A percentile compares a stretch with the other conserved stretches of the same genome.
Conservation (phyloP, 2,797 vertebrate genomes). For the Streptopelia turtur region DNA sequence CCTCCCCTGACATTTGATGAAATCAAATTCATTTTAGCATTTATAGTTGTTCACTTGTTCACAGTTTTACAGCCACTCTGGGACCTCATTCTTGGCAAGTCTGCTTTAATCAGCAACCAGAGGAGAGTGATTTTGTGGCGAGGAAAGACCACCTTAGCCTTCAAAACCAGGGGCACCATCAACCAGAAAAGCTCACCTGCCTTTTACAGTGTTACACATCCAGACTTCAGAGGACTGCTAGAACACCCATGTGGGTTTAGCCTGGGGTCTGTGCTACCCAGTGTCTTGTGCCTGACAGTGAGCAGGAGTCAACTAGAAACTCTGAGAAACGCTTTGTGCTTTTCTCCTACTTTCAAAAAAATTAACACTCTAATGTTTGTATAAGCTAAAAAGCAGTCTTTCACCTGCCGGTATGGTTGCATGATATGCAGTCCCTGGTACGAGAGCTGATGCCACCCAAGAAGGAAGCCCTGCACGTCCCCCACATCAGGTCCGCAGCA, state of each 20-base stretch:
- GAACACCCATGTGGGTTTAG: fast-evolving
- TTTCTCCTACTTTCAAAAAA: not conserved
- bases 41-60: not conserved
- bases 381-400: not conserved
- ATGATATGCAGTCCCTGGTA: fast-evolving
- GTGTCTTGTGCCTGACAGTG: not conserved
- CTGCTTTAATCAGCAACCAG: not conserved
- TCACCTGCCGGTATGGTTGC: not conserved
- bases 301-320: fast-evolving
- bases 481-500: fast-evolving
- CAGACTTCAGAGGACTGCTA: not conserved
- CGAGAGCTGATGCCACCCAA: not conserved
- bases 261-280: not conserved
- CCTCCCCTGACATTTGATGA: not conserved
- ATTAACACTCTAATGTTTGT: not conserved
- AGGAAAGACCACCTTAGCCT: not conserved
- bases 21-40: not conserved
- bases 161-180: not conserved
- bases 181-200: not conserved
- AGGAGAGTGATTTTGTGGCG: not conserved
- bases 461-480: fast-evolving
- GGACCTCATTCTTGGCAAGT: not conserved
- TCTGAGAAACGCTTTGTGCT: not conserved
- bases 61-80: not conserved
- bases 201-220: not conserved